Conservation (phyloP, 2,797 vertebrate species). For the Sebastes matsubarae region DNA sequence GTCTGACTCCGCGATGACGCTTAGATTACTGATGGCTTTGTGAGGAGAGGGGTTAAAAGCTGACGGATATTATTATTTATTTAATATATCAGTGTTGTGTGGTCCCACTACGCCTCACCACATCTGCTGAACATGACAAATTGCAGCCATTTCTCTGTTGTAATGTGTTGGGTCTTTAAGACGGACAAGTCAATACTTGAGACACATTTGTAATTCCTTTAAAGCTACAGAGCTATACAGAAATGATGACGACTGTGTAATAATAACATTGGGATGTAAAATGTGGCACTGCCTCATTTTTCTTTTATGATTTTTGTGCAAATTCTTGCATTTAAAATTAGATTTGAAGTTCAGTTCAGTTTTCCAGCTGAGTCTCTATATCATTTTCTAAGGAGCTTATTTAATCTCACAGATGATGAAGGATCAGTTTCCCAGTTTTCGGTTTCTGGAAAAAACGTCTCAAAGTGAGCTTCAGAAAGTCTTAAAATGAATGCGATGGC, state of each 20-base stretch:
- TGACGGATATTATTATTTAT: constrained; percentile 8
- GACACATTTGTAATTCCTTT: not conserved
- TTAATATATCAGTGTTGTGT: constrained; percentile 3
- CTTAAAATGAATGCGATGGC: not conserved
- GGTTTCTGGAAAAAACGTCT: not conserved
- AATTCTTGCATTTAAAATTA: not conserved
- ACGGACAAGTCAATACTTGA: not conserved
- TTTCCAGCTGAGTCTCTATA: not conserved
- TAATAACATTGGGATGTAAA: not conserved
- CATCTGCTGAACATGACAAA: not conserved
- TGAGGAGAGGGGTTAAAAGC: constrained; percentile 33
- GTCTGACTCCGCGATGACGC: not conserved
- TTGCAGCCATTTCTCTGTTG: not conserved
- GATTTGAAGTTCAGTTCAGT: not conserved
- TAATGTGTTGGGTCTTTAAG: not conserved
- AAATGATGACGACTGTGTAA: not conserved
- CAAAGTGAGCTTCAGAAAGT: not conserved
- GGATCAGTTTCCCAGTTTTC: not conserved
- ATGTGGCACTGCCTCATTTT: not conserved
- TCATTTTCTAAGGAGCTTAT: not conserved
- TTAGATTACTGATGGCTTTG: constrained; percentile 24
- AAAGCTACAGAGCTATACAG: not conserved
- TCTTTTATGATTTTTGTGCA: not conserved
- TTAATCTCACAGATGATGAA: not conserved
- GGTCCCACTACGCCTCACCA: not conserved